Evolutionary conservation across 2,888 invertebrate genomes (phyloP), one percentile per base, ranked within the genome.

Genomic region (Cheilosia soror): DNA sequence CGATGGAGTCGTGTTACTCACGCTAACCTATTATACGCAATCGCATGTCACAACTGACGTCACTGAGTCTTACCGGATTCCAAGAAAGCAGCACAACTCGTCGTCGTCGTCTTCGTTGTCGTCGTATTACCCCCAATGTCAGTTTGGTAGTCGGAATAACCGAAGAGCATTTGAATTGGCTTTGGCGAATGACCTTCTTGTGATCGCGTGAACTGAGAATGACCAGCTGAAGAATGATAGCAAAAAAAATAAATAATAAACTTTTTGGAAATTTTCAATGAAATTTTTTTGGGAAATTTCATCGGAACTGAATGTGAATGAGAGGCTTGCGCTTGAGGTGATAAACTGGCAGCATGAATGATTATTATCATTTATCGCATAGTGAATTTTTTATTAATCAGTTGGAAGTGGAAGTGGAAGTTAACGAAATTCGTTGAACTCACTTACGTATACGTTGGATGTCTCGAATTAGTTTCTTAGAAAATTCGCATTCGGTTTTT

Each of bases 121-220:
- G 44, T 44, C 40, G 37, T 55, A 49, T 75, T 80, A 71, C 44
- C 84, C 78, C 80, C 84, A 80, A 84, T 84, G 84, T 31, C 75
- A 76, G 65, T 33, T 42, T 58, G 27, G 47, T 2, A 6, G 49
- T 68, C 40, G 84, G 80, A 84, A 84, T 84, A 71, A 71, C 84
- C 84, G 80, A 84, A 80, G 65, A 84, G 62, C 65, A 71, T 13
- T 62, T 42, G 71, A 62, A 37, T 65, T 58, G 65, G 37, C 58
- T 42, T 51, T 53, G 53, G 60, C 69, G 55, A 55, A 47, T 80
- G 80, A 84, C 84, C 84, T 84, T 76, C 84, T 60, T 13, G 47
- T n/a, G 55, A 44, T 63, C 60, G 79, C 75, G 31, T 69, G 75
- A 65, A 68, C 51, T 60, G 53, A 27, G 49, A 49, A 66, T 27